A percentile compares a stretch with the other conserved stretches of the same genome.
Conservation (phyloP, 1,140 invertebrate species). For the Pinna nobilis region DNA sequence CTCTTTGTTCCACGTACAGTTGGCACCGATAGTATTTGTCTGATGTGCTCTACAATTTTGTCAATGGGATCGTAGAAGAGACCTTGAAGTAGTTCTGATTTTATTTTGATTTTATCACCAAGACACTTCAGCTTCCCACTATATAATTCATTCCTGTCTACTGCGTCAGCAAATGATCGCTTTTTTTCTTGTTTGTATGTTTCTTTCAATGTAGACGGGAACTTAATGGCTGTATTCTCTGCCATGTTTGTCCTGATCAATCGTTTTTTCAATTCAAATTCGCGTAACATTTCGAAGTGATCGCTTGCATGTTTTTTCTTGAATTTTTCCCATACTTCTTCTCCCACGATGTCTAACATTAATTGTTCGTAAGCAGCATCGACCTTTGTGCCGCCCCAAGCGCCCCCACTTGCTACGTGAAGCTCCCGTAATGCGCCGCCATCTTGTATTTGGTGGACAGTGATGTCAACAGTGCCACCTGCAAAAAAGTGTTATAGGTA, state of each 20-base stretch:
- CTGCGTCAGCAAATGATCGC: conserved; percentile 14
- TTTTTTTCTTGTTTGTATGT: conserved; percentile 8
- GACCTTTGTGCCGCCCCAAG: conserved; percentile 51
- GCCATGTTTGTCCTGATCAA: conserved; percentile 28
- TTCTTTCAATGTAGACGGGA: conserved; percentile 26
- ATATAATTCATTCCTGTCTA: conserved; percentile 32
- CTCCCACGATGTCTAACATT: conserved; percentile 35
- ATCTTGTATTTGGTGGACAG: conserved; percentile 45
- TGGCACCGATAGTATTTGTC: conserved; percentile 24
- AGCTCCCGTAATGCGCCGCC: conserved; percentile 40
- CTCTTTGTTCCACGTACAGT: conserved; percentile 3
- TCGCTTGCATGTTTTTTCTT: conserved; percentile 7
- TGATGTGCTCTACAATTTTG: conserved; percentile 35
- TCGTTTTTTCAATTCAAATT: conserved; percentile 50
- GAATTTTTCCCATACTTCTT: conserved; percentile 30
- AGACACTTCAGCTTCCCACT: background rate
- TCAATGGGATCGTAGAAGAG: conserved; percentile 39
- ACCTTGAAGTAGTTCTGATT: conserved; percentile 28
- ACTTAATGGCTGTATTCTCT: conserved; percentile 6
- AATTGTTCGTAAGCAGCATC: conserved; percentile 45
- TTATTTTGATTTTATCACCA: conserved; percentile 37
- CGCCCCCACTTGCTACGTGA: conserved; percentile 43
- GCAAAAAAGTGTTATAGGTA: background rate
- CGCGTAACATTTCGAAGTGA: conserved; percentile 32
- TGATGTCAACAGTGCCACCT: conserved; percentile 52